Evolutionary conservation across 1,140 invertebrate genomes (phyloP).

Genomic region (Amyelois transitella): DNA sequence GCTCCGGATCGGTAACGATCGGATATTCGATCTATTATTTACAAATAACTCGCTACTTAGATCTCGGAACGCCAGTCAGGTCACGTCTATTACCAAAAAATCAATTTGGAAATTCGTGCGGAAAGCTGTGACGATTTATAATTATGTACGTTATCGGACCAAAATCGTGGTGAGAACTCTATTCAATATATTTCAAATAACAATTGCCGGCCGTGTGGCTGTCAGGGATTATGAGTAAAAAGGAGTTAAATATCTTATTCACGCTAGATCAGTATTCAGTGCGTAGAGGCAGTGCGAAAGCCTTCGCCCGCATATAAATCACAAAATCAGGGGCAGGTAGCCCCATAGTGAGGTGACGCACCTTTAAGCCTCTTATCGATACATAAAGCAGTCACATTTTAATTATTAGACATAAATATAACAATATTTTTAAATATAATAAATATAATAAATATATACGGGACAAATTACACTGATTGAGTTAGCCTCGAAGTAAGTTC

Average conservation of each 20-base stretch:
- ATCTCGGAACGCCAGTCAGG: slow-evolving; percentile 28
- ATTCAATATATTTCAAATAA: not conserved
- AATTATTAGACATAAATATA: not conserved
- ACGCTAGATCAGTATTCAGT: slow-evolving; percentile 31
- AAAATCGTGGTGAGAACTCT: slow-evolving; percentile 13
- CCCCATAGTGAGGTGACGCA: slow-evolving; percentile 18
- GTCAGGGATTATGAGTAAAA: slow-evolving; percentile 19
- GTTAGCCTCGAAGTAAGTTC: no score
- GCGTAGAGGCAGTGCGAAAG: slow-evolving; percentile 36
- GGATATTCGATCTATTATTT: slow-evolving; percentile 45
- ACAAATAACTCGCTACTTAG: slow-evolving; percentile 45
- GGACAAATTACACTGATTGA: no score
- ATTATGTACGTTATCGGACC: slow-evolving; percentile 1
- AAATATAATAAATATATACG: no score
- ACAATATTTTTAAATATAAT: no score
- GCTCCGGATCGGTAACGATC: slow-evolving; percentile 43
- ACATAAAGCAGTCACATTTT: not conserved
- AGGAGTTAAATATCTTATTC: slow-evolving; percentile 38
- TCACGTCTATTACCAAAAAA: slow-evolving; percentile 55
- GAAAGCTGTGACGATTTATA: slow-evolving; percentile 30
- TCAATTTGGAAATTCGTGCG: slow-evolving; percentile 59
- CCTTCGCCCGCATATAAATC: slow-evolving; percentile 27
- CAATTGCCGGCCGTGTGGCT: not conserved
- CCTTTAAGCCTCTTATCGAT: not conserved
- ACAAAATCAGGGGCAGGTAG: slow-evolving; percentile 32